phyloP scores from a whole-genome alignment of 30 jellyfish, hydroid and myxozoan species.

The Turritopsis dohrnii region DNA sequence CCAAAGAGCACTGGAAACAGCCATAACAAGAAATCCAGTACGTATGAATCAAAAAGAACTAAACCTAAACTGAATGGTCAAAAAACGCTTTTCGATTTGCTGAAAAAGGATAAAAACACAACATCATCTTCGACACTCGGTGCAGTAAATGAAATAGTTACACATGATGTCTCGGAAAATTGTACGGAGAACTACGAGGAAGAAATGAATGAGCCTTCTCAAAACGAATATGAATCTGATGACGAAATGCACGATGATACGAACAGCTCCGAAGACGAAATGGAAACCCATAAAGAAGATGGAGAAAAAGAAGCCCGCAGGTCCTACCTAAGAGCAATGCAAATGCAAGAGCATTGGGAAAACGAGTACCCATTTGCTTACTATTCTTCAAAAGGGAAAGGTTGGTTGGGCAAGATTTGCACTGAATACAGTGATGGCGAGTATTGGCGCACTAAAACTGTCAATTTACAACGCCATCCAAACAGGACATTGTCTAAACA shows the following conservation, averaged over 20 bases:
- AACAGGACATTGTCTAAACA: conserved; percentile 18
- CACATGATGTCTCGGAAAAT: not conserved
- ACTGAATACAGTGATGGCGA: conserved; percentile 17
- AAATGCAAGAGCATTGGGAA: not conserved
- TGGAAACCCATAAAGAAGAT: not conserved
- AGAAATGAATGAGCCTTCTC: too few species aligned
- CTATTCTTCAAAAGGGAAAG: not conserved
- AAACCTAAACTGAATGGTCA: not conserved
- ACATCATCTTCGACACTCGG: conserved; percentile 1
- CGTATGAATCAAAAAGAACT: too few species aligned
- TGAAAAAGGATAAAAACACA: not conserved
- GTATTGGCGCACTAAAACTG: conserved; percentile 17
- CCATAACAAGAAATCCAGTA: too few species aligned
- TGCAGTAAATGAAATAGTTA: not conserved
- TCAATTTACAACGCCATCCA: not conserved
- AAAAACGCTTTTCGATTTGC: conserved; percentile 13
- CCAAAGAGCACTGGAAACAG: too few species aligned
- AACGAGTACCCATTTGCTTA: conserved; percentile 6
- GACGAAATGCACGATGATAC: not conserved
- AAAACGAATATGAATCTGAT: not conserved
- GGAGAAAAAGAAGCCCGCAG: too few species aligned
- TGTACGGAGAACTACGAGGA: conserved; percentile 7
- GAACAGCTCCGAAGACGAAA: not conserved
- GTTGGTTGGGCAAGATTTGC: conserved; percentile 14
- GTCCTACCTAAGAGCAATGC: not conserved